Evolutionary conservation across 2,797 vertebrate species (phyloP), one percentile per base, ranked within the genome.

Genomic region (Protonibea diacanthus): DNA sequence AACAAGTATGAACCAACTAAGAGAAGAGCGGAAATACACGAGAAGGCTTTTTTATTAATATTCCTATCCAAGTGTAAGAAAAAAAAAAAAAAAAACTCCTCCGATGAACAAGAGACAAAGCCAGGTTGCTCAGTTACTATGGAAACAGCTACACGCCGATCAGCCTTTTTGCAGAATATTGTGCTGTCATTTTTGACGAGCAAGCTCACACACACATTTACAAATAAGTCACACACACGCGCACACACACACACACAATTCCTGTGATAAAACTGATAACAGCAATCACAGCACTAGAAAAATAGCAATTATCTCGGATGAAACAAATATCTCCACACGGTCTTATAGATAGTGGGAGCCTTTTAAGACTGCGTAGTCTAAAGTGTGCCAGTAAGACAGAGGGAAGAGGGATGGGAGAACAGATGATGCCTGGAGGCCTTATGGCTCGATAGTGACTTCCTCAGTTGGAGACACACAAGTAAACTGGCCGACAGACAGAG

Each of bases 81-180:
- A 51, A 78, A 63, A 73, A 29, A 29, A 7, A 33, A 33, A 33
- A 27, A 70, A 80, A 64, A 47, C 64, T 80, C 78, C 27, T 73
- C 74, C 1, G 25, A 85, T 74, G 49, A 91, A 90, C 75, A 78
- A 77, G 83, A 91, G 80, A 89, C 82, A 91, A 90, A 91, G 86
- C 72, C 87, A 89, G 84, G 88, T 89, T 89, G 78, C 83, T 82
- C 92, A 89, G 95, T 95, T 95, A 88, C 95, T 90, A 95, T 94
- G 92, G 89, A 89, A 93, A 95, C 93, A 60, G 73, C 83, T 85
- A 82, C 88, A 92, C 74, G 84, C 85, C 42, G 51, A 85, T 90
- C 84, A 86, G 87, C 72, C 79, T 82, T 80, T 90, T 87, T 71
- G 56, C 21, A 85, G 77, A 83, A 85, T 81, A 82, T 77, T 78